Percentiles rank a stretch among this genome's conserved stretches.
These are phyloP conservation scores for Machaerirhynchus nigripectus DNA, from an alignment of 2,113 vertebrate genomes.

Conservation along the genomic window DNA sequence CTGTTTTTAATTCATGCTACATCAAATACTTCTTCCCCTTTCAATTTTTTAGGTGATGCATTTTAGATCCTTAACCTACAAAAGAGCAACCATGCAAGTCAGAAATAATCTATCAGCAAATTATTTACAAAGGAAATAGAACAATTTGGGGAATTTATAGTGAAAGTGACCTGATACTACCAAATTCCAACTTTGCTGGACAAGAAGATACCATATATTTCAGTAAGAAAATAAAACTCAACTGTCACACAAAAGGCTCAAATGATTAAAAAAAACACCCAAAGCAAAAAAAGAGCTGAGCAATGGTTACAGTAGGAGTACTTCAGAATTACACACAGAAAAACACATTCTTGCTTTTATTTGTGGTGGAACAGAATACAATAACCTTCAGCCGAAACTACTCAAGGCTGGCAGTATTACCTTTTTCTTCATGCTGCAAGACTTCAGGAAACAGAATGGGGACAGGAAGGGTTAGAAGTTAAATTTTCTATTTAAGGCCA, in stretches of 20 bases:
- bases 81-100: neutral
- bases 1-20: neutral
- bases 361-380: conserved; percentile 32
- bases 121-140: neutral
- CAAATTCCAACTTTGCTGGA: neutral
- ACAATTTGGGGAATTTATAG: neutral
- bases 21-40: neutral
- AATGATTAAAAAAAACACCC: neutral
- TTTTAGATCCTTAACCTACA: neutral
- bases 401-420: conserved; percentile 1
- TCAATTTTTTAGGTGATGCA: neutral
- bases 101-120: neutral
- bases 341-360: conserved; percentile 45
- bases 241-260: neutral
- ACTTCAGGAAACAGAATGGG: neutral
- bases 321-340: conserved; percentile 37
- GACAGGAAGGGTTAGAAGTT: conserved; percentile 35
- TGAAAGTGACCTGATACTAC: neutral
- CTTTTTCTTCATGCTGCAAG: conserved; percentile 47
- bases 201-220: neutral
- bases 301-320: neutral
- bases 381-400: conserved; percentile 7
- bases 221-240: neutral
- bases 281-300: neutral
- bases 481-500: conserved; percentile 54